A percentile compares a stretch with the other conserved stretches of the same genome.
Evolutionary conservation across 2,797 vertebrate genomes (phyloP).

Genomic region (Scarus forsteni): DNA sequence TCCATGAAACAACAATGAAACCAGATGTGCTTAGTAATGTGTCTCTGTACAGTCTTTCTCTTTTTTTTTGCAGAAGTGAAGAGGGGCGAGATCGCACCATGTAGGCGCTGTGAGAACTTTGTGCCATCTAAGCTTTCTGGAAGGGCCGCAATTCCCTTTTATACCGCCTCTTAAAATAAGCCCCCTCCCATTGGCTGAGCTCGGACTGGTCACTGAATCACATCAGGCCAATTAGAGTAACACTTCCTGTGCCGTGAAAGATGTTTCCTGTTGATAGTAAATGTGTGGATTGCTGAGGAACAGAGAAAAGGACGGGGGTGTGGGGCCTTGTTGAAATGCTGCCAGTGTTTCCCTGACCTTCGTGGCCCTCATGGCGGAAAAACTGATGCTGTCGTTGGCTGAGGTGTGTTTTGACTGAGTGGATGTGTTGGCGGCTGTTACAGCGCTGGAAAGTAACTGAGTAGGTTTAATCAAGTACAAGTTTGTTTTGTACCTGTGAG

Average conservation of each 20-base stretch:
- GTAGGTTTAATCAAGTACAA: conserved; percentile 14
- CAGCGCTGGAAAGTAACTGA: conserved; percentile 27
- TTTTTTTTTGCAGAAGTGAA: conserved; percentile 73
- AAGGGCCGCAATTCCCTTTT: conserved; percentile 81
- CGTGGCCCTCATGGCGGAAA: conserved; percentile 77
- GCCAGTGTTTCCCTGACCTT: conserved; percentile 84
- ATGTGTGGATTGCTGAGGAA: conserved; percentile 60
- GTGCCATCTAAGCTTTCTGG: conserved; percentile 70
- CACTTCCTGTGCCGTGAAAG: conserved; percentile 93
- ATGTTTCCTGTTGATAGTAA: conserved; percentile 98
- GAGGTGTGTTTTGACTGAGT: conserved; percentile 72
- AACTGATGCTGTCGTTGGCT: conserved; percentile 73
- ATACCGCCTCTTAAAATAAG: conserved; percentile 96
- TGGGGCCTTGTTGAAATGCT: conserved; percentile 60
- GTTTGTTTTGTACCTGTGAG: neutral
- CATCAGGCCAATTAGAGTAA: conserved; percentile 89
- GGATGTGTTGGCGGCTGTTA: conserved; percentile 42
- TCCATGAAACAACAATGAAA: conserved; percentile 80
- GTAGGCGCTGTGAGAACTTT: conserved; percentile 65
- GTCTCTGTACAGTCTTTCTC: conserved; percentile 49
- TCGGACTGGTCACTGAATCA: conserved; percentile 84
- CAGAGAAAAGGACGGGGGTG: conserved; percentile 41
- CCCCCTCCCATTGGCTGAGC: conserved; percentile 87
- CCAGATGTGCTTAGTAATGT: conserved; percentile 82
- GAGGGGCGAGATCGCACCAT: conserved; percentile 36